Evolutionary conservation across 2,888 invertebrate species (phyloP), one percentile per base, ranked within the genome.

Genomic region (Drosophila neonasuta): DNA sequence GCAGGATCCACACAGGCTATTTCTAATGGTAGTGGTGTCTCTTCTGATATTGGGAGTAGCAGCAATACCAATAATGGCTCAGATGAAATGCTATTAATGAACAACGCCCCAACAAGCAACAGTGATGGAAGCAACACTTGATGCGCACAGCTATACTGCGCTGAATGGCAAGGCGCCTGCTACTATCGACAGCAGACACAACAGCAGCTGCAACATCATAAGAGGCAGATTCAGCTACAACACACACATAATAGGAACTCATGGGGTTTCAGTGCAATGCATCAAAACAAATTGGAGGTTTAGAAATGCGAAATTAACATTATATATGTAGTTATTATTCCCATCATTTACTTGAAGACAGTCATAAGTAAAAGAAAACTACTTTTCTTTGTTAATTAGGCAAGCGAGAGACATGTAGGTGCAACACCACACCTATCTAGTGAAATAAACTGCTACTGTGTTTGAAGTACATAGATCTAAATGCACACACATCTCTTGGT

Each of bases 251-350:
- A 76, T 70, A 67, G 77, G 49, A 85, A 86, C 78, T 87, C 79
- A 80, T 83, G 83, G 85, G 80, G 78, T 79, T 83, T 85, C 79
- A 85, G 71, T 76, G 71, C 74, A 68, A 79, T 72, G 67, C 78
- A 77, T 68, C 74, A 71, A 69, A 75, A 71, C 51, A 86, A 81
- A 81, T 78, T 69, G 73, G 75, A 85, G 39, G 77, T 86, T 73
- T 83, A 79, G 78, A 36, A 55, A 32, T 50, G 50, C 57, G 45
- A 72, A 68, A 72, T 66, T 67, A 68, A 58, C 45, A 67, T 51
- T 39, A 52, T 64, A 60, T 60, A 46, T 61, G 45, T 56, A 65
- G 58, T 63, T 73, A 51, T 36, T 46, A 48, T 17, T 45, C 45
- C 8, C 8, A 41, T 41, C 6, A 41, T 41, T 39, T 39, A 39